Percentiles rank a stretch among this genome's conserved stretches.
These are phyloP conservation scores for Metellina segmentata DNA, from an alignment of 2,888 invertebrate genomes.

Conservation along the genomic window DNA sequence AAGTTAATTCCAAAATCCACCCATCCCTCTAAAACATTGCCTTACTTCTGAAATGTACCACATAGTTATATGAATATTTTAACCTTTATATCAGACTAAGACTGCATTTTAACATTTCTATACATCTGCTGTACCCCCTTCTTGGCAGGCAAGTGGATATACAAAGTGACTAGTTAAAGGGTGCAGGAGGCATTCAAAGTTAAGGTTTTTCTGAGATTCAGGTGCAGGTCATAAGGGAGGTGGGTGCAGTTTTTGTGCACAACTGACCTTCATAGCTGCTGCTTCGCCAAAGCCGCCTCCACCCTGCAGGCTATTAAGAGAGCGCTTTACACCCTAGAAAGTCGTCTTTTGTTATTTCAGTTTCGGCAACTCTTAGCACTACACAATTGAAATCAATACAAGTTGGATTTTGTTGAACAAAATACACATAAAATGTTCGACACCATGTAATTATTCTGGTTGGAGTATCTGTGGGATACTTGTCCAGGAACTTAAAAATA, in stretches of 20 bases:
- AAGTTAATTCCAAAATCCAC: too few species aligned
- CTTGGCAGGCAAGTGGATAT: neutral
- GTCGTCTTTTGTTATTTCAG: neutral
- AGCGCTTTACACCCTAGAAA: conserved; percentile 91
- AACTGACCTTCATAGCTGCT: conserved; percentile 95
- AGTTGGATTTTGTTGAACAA: too few species aligned
- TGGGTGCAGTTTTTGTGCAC: conserved; percentile 33
- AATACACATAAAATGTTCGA: too few species aligned
- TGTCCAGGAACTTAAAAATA: too few species aligned
- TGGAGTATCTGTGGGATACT: too few species aligned
- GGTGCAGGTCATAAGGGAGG: conserved; percentile 44
- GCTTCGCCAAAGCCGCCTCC: conserved; percentile 95
- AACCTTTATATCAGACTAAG: too few species aligned
- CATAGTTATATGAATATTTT: too few species aligned
- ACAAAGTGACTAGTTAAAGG: conserved; percentile 11
- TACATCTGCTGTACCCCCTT: conserved; percentile 41
- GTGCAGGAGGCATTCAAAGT: conserved; percentile 47
- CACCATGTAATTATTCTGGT: too few species aligned
- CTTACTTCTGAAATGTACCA: too few species aligned
- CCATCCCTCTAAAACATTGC: too few species aligned
- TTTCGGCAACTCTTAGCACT: neutral
- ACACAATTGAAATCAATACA: neutral
- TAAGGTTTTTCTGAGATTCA: conserved; percentile 21
- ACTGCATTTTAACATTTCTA: neutral
- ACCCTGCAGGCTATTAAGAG: conserved; percentile 93